These are phyloP conservation scores for Pyrocephalus nanus DNA, from an alignment of 2,797 vertebrate species.

Conservation along the genomic window DNA sequence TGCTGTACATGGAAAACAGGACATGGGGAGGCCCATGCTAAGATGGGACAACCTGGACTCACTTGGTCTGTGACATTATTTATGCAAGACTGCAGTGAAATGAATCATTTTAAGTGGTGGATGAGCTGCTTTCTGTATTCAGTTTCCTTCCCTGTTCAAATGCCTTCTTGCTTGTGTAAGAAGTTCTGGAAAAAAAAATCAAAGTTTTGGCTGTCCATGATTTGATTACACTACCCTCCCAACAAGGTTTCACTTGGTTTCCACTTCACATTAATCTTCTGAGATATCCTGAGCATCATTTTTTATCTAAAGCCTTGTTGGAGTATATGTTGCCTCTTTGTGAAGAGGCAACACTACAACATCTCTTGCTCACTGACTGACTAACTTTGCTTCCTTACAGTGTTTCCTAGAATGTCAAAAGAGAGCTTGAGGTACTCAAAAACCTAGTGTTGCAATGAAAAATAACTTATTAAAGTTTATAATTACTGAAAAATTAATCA, in stretches of 20 bases:
- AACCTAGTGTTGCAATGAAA: conserved; percentile 24
- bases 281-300: not conserved
- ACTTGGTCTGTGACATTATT: not conserved
- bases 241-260: not conserved
- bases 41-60: not conserved
- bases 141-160: not conserved
- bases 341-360: not conserved
- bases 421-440: conserved; percentile 24
- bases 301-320: not conserved
- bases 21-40: not conserved
- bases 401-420: conserved; percentile 11
- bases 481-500: conserved; percentile 59
- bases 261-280: not conserved
- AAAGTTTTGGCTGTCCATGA: not conserved
- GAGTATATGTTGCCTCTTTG: not conserved
- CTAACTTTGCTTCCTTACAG: not conserved
- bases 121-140: not conserved
- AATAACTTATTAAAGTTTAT: conserved; percentile 54
- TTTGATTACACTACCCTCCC: not conserved
- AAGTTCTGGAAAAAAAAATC: not conserved
- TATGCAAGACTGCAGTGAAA: not conserved
- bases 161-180: not conserved
- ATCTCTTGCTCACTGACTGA: not conserved
- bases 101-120: not conserved
- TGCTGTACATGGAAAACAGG: not conserved